Evolutionary conservation across 2,113 vertebrate species (phyloP).

Genomic region (Myxocyprinus asiaticus): DNA sequence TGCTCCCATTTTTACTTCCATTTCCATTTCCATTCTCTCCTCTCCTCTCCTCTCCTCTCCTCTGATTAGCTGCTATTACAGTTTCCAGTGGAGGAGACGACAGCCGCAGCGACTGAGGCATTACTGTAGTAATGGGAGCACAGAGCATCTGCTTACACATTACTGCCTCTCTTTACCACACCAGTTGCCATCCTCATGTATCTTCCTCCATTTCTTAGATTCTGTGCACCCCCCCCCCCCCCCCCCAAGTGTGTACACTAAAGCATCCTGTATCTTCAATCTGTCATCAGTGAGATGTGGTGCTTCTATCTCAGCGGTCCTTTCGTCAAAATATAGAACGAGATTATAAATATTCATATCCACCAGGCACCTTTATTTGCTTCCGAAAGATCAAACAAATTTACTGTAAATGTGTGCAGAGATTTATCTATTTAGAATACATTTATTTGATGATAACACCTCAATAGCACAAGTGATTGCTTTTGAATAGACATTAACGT

Average conservation of each 20-base stretch:
- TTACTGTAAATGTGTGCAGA: not conserved
- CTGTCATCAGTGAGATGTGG: not conserved
- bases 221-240: too few species aligned
- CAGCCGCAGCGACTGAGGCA: too few species aligned
- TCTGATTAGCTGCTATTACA: too few species aligned
- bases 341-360: slow-evolving; percentile 17
- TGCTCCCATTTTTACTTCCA: too few species aligned
- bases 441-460: slow-evolving; percentile 1
- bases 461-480: not conserved
- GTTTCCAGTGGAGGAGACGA: too few species aligned
- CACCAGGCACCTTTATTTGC: slow-evolving; percentile 9
- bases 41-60: too few species aligned
- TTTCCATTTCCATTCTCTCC: too few species aligned
- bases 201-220: not conserved
- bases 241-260: not conserved
- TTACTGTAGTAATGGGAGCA: too few species aligned
- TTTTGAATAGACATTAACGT: slow-evolving; percentile 3
- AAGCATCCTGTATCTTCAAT: slow-evolving; percentile 15
- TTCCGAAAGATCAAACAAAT: slow-evolving; percentile 2
- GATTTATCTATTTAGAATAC: slow-evolving; percentile 11
- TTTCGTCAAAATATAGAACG: slow-evolving; percentile 14
- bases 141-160: too few species aligned
- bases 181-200: not conserved
- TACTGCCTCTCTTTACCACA: too few species aligned
- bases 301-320: not conserved